Evolutionary conservation across 2,797 vertebrate species (phyloP).

Genomic region (Ctenopoma kingsleyae): DNA sequence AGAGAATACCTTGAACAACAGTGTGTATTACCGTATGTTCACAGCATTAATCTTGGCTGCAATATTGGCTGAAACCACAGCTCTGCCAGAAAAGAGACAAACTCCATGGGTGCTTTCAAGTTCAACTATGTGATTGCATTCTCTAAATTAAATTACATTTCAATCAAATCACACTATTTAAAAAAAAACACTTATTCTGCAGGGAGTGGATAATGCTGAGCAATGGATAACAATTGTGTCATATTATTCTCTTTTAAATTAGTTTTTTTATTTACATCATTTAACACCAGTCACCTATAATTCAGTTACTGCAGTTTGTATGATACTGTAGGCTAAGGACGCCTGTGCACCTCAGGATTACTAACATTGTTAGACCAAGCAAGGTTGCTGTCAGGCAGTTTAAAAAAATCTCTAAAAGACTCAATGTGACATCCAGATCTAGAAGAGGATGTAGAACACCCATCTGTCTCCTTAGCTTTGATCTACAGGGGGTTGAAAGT

Average conservation of each 20-base stretch:
- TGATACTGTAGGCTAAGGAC: not conserved
- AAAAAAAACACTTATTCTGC: conserved; percentile 2
- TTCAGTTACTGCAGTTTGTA: conserved; percentile 4
- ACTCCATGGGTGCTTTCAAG: conserved; percentile 31
- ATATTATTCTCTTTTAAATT: conserved; percentile 22
- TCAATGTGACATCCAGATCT: conserved; percentile 49
- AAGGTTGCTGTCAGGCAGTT: conserved; percentile 16
- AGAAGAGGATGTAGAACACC: conserved; percentile 47
- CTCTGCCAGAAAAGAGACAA: conserved; percentile 41
- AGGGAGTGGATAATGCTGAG: conserved; percentile 6
- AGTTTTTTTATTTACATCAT: conserved; percentile 8
- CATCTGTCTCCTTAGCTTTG: conserved; percentile 58
- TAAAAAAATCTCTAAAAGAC: conserved; percentile 16
- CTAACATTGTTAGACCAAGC: conserved; percentile 17
- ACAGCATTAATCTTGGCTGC: conserved; percentile 54
- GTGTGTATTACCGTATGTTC: conserved; percentile 40
- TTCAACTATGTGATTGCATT: conserved; percentile 52
- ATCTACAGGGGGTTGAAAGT: conserved; percentile 48
- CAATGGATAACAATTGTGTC: conserved; percentile 10
- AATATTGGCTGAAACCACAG: conserved; percentile 44
- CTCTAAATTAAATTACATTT: conserved; percentile 48
- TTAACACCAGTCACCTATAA: conserved; percentile 19
- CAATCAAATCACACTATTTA: conserved; percentile 34
- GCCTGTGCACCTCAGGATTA: not conserved
- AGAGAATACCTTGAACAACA: conserved; percentile 61